Base-by-base conservation (phyloP, 92 coral and sea anemone genomes). In the Porites lobata region DNA sequence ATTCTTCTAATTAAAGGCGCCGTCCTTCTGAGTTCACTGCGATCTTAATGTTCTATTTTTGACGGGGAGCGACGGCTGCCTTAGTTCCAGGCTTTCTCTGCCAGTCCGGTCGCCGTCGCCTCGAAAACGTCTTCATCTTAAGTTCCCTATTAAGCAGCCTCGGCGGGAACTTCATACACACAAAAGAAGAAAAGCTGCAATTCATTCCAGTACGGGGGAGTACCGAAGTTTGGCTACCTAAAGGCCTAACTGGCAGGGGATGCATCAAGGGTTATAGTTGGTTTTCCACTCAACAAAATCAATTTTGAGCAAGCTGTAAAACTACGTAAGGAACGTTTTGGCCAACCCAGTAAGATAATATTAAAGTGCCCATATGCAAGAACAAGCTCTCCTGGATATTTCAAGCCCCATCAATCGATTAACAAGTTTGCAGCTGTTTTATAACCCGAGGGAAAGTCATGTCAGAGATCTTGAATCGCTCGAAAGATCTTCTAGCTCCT, bases 171-270 rank as follows among this genome's bases (percentile, higher is more conserved):
- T 1, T 26, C 2, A 26, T 26, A 26, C 29, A 26, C 29, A 26
- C 29, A 26, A 26, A 26, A 26, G 29, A 26, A 26, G 29, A 26
- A 26, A 26, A 26, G 87, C 79, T 43, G 91, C 88, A 1, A 88
- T 91, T 12, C 81, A 91, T 66, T 69, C 75, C 32, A 87, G 75
- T 64, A 5, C 88, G 87, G 84, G 32, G 82, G 73, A 17, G 85
- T 87, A 8, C 94, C 81, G 65, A 82, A 83, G 50, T 87, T 91
- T 58, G 86, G 32, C 66, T 83, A 82, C 65, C 75, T 82, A 17
- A 65, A 66, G 13, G 88, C 91, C 51, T 75, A 91, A 81, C 64
- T 91, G 14, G 1, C 32, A 38, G 91, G 91, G 15, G 94, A 87
- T 76, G 94, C 94, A 11, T 12, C 14, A 47, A 91, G 62, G 1